phyloP scores from a whole-genome alignment of 2,113 vertebrate genomes.

The Atractosteus spatula region DNA sequence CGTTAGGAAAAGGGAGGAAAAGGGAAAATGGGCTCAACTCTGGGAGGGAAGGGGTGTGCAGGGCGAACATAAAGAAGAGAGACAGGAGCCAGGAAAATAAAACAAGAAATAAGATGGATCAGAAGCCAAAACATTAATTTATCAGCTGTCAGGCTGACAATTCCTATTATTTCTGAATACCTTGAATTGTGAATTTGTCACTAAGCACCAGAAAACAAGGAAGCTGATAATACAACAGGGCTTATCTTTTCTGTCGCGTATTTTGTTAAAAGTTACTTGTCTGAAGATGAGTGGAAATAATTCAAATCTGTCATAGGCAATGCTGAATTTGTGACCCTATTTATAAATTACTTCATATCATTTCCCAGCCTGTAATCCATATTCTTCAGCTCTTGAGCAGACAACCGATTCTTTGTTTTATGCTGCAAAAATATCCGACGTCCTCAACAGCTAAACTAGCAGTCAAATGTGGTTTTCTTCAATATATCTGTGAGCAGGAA shows the following conservation, averaged over 20 bases:
- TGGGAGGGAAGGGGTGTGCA: background rate
- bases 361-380: background rate
- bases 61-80: background rate
- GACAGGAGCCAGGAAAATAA: background rate
- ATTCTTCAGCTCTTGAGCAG: background rate
- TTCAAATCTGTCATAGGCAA: background rate
- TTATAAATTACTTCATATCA: background rate
- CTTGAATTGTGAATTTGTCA: no score
- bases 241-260: no score
- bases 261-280: background rate
- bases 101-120: no score
- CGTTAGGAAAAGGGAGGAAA: background rate
- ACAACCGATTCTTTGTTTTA: background rate
- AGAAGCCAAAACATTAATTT: no score
- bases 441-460: no score
- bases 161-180: no score
- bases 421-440: no score
- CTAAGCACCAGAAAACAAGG: no score
- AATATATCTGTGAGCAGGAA: no score
- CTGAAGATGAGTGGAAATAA: background rate
- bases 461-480: no score
- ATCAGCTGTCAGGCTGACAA: no score
- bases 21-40: conserved; percentile 9
- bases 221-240: no score
- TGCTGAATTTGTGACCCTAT: background rate